These are phyloP conservation scores for Glyphotaelius pellucidus DNA, from an alignment of 2,888 invertebrate species.

Conservation along the genomic window DNA sequence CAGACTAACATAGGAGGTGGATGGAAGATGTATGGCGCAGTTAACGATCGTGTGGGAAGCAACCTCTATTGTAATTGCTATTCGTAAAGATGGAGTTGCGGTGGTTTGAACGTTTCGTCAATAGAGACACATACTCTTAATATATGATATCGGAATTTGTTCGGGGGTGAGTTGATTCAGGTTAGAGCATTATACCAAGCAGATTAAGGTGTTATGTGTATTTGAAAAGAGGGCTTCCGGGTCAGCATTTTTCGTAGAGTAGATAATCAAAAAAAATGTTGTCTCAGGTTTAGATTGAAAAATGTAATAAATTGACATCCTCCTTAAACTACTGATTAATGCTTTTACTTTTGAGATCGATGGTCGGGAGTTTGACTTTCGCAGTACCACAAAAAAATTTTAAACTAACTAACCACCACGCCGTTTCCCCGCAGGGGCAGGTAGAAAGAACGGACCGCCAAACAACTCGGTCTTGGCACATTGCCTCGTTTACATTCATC, in stretches of 20 bases:
- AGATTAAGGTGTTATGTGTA: neutral
- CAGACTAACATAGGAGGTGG: constrained; percentile 68
- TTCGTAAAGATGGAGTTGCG: constrained; percentile 77
- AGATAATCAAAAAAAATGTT: neutral
- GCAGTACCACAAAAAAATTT: neutral
- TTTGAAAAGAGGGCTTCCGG: neutral
- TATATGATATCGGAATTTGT: constrained; percentile 56
- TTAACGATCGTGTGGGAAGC: constrained; percentile 78
- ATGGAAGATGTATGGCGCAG: constrained; percentile 76
- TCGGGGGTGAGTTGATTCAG: constrained; percentile 7
- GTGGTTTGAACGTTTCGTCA: constrained; percentile 70
- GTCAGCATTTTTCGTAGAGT: neutral
- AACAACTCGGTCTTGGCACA: too few species aligned
- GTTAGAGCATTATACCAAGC: neutral
- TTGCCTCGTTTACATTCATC: too few species aligned
- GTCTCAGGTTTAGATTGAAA: too few species aligned
- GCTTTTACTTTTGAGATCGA: neutral
- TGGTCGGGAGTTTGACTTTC: neutral
- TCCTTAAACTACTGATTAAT: neutral
- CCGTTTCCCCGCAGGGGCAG: too few species aligned
- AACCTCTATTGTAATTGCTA: constrained; percentile 77
- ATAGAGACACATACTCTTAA: constrained; percentile 59
- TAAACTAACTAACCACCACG: too few species aligned
- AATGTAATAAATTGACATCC: neutral
- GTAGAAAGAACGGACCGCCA: too few species aligned